phyloP scores from a whole-genome alignment of 2,888 invertebrate species.

The Euzetes globulus region DNA sequence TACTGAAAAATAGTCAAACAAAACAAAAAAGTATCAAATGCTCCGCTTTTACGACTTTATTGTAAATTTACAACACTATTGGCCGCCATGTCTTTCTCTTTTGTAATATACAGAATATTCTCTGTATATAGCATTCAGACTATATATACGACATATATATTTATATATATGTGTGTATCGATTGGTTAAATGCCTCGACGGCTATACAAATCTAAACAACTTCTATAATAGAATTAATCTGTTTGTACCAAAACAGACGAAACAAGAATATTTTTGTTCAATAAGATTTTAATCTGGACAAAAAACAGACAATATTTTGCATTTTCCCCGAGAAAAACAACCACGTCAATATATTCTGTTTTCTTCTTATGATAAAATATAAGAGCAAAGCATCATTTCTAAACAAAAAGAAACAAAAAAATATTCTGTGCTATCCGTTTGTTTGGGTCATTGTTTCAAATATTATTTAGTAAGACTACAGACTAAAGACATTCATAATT shows the following conservation, averaged over 20 bases:
- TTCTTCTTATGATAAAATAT: background rate
- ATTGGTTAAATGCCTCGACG: slow-evolving; percentile 26
- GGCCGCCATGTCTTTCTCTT: slow-evolving; percentile 22
- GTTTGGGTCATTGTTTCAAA: slow-evolving; percentile 11
- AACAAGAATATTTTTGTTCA: background rate
- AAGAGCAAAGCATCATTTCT: background rate
- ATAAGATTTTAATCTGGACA: slow-evolving; percentile 2
- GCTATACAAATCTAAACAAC: background rate
- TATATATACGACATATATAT: background rate
- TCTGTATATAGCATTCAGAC: background rate
- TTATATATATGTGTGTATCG: background rate
- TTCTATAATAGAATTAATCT: background rate
- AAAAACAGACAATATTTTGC: background rate
- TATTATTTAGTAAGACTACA: background rate
- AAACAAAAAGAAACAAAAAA: background rate
- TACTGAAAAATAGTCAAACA: background rate
- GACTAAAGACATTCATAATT: slow-evolving; percentile 6
- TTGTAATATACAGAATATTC: background rate
- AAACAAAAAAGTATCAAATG: background rate
- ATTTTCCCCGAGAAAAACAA: background rate
- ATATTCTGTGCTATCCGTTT: background rate
- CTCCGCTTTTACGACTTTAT: slow-evolving; percentile 17
- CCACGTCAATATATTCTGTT: no score
- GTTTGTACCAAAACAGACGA: background rate
- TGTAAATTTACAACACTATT: background rate